Evolutionary conservation across 2,113 vertebrate species (phyloP).

Genomic region (Podarcis raffonei): DNA sequence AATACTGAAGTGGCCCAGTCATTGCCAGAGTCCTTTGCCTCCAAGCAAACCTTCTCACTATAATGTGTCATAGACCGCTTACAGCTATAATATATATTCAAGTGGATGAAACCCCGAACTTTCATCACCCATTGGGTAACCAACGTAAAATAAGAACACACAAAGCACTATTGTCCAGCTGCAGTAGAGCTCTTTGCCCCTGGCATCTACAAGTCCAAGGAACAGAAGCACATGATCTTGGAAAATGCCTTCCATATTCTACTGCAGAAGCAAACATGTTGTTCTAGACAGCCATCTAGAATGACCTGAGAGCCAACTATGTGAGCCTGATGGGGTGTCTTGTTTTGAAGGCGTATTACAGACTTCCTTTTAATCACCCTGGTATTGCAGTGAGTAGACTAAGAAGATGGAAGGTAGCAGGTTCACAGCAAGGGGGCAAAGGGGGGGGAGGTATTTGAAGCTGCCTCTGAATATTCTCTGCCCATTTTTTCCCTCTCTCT

Average conservation of each 20-base stretch:
- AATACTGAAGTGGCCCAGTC: background rate
- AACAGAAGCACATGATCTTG: background rate
- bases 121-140: background rate
- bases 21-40: background rate
- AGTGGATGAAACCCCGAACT: too few species aligned
- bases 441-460: background rate
- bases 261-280: background rate
- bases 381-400: background rate
- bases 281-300: background rate
- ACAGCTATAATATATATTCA: background rate
- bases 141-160: background rate
- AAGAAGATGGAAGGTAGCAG: background rate
- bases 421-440: background rate
- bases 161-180: background rate
- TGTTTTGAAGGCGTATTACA: background rate
- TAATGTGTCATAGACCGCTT: background rate
- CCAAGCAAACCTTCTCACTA: background rate
- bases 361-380: too few species aligned
- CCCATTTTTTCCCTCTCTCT: too few species aligned
- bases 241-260: background rate
- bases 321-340: background rate
- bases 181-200: background rate
- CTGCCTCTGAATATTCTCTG: background rate
- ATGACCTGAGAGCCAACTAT: background rate
- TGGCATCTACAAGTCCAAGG: background rate